A percentile compares a stretch with the other conserved stretches of the same genome.
Evolutionary conservation across 2,888 invertebrate species (phyloP).

Genomic region (Eupeodes luniger): DNA sequence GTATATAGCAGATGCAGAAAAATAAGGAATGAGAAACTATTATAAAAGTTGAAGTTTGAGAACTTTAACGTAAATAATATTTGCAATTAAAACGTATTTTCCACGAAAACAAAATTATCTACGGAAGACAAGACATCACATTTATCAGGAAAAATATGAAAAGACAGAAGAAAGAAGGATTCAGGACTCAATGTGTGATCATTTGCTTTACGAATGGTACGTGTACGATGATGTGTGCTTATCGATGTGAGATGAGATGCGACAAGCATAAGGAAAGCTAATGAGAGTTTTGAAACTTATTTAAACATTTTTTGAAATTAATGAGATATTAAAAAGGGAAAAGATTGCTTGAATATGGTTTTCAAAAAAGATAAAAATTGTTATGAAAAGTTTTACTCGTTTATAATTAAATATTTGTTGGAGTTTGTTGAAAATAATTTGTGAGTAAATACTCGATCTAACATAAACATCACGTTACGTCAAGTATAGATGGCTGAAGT

Average conservation of each 20-base stretch:
- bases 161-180: neutral
- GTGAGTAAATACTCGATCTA: no score
- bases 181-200: neutral
- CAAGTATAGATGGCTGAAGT: no score
- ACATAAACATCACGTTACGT: no score
- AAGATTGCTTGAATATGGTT: neutral
- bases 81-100: conserved; percentile 18
- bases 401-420: no score
- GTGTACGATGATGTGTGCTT: neutral
- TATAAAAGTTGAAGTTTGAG: neutral
- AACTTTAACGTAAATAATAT: conserved; percentile 10
- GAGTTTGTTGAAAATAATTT: no score
- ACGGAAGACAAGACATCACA: conserved; percentile 1
- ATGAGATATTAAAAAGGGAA: neutral
- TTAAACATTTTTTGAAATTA: conserved; percentile 6
- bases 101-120: neutral
- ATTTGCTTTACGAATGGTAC: no score
- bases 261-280: conserved; percentile 4
- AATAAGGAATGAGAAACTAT: neutral
- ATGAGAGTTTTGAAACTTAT: conserved; percentile 6
- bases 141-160: neutral
- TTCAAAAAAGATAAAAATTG: neutral
- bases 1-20: neutral
- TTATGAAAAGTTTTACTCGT: neutral
- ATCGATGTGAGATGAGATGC: neutral